Percentiles rank a stretch among this genome's conserved stretches.
Evolutionary conservation across 2,888 invertebrate species (phyloP).

Genomic region (Steinernema carpocapsae): DNA sequence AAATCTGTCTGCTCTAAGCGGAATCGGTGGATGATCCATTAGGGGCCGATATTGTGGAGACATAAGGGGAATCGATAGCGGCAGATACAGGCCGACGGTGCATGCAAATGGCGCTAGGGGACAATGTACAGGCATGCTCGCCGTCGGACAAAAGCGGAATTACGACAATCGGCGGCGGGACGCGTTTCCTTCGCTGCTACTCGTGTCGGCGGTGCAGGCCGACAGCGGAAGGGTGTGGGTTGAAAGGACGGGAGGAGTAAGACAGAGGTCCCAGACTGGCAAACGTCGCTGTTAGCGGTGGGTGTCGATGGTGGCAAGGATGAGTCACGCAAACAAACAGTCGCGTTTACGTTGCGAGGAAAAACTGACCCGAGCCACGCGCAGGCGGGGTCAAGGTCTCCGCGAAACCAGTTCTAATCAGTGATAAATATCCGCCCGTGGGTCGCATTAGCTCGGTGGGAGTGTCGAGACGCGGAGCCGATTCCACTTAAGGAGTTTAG

Average conservation of each 20-base stretch:
- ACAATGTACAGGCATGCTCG: not conserved
- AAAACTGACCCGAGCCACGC: not conserved
- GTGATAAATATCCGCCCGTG: too few species aligned
- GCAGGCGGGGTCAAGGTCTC: conserved; percentile 20
- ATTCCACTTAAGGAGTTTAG: too few species aligned
- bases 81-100: not conserved
- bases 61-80: not conserved
- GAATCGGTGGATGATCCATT: too few species aligned
- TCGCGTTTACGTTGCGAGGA: not conserved
- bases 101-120: not conserved
- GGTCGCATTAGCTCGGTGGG: too few species aligned
- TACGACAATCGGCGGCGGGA: too few species aligned
- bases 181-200: too few species aligned
- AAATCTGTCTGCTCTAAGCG: too few species aligned
- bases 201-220: not conserved
- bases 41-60: too few species aligned
- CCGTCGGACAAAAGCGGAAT: not conserved
- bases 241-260: not conserved
- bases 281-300: not conserved
- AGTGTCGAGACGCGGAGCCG: too few species aligned
- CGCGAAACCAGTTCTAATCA: not conserved
- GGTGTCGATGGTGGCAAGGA: not conserved
- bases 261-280: not conserved
- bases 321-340: conserved; percentile 29
- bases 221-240: not conserved